phyloP scores from a whole-genome alignment of 2,113 vertebrate genomes.

The Verasper variegatus region DNA sequence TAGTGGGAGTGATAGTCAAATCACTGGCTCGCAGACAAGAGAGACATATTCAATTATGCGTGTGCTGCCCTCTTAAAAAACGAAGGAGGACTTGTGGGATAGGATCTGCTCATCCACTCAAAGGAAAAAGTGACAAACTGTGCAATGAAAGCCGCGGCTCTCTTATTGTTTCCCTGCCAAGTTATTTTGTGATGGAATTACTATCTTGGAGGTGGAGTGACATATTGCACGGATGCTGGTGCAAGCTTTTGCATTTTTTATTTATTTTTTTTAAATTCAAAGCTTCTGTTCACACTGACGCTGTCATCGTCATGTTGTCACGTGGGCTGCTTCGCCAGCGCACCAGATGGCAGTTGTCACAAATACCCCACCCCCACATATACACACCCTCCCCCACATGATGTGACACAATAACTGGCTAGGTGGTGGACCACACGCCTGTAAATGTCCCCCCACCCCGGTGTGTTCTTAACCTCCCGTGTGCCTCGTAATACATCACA shows the following conservation, averaged over 20 bases:
- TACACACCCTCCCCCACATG: slow-evolving; percentile 47
- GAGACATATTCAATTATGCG: slow-evolving; percentile 45
- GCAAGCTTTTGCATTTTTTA: slow-evolving; percentile 34
- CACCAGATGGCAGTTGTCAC: slow-evolving; percentile 75
- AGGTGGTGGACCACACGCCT: slow-evolving; percentile 50
- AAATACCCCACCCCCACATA: slow-evolving; percentile 61
- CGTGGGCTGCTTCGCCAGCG: slow-evolving; percentile 58
- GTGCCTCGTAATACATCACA: slow-evolving; percentile 53
- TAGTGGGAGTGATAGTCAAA: slow-evolving; percentile 48
- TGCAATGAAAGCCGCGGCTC: slow-evolving; percentile 49
- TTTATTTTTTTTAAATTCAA: slow-evolving; percentile 36
- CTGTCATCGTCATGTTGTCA: slow-evolving; percentile 66
- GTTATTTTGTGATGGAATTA: slow-evolving; percentile 50
- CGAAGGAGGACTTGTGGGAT: slow-evolving; percentile 50
- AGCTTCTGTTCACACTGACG: slow-evolving; percentile 58
- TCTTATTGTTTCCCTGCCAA: slow-evolving; percentile 54
- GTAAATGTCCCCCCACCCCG: slow-evolving; percentile 16
- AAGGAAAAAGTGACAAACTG: slow-evolving; percentile 56
- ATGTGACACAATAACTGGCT: slow-evolving; percentile 57
- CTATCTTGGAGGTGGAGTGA: slow-evolving; percentile 60
- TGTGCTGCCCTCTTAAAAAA: slow-evolving; percentile 35
- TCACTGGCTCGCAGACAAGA: slow-evolving; percentile 44
- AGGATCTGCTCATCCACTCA: slow-evolving; percentile 47
- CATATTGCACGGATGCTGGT: slow-evolving; percentile 51
- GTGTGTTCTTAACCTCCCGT: slow-evolving; percentile 38